Conservation (phyloP, 2,113 vertebrate species). For the Galemys pyrenaicus region DNA sequence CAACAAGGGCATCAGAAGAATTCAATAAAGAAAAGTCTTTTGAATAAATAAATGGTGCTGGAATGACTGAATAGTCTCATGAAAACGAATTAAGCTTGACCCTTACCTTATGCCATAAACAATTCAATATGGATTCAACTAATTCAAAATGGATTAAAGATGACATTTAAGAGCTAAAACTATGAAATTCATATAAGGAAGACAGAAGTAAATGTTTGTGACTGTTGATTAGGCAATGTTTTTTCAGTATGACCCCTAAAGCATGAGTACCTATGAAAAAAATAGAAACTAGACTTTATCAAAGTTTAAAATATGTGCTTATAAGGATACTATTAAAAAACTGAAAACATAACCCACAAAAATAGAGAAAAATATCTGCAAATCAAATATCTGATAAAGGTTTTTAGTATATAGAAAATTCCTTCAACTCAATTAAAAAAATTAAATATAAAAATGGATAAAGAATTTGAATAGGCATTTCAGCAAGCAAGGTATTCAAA, state of each 20-base stretch:
- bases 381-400: background rate
- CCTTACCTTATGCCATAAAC: background rate
- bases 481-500: background rate
- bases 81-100: background rate
- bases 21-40: background rate
- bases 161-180: background rate
- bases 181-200: background rate
- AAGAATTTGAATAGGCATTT: background rate
- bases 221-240: background rate
- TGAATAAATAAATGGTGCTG: background rate
- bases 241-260: background rate
- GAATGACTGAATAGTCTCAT: background rate
- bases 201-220: background rate
- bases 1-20: background rate
- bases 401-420: background rate
- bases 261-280: background rate
- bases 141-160: conserved; percentile 22
- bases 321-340: background rate
- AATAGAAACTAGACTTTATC: background rate
- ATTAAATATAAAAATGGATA: background rate
- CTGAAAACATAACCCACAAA: background rate
- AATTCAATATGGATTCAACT: background rate
- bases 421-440: background rate
- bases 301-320: background rate
- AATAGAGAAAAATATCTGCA: background rate